Evolutionary conservation across 2,113 vertebrate genomes (phyloP).

Genomic region (Polypterus bichir): DNA sequence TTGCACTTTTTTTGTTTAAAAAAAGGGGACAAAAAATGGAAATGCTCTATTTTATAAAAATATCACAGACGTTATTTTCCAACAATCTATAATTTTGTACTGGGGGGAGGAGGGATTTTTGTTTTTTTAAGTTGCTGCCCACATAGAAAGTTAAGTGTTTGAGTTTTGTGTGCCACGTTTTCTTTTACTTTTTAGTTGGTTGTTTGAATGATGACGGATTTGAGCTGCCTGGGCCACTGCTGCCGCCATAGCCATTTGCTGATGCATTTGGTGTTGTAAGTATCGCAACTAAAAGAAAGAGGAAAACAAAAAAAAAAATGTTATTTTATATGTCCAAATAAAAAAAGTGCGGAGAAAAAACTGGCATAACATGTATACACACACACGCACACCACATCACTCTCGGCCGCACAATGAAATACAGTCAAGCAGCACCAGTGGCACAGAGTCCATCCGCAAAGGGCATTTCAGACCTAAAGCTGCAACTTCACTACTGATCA

Average conservation of each 20-base stretch:
- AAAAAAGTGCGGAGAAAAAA: too few relatives aligned
- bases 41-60: too few relatives aligned
- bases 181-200: constrained; percentile 89
- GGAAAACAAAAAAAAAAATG: constrained; percentile 26
- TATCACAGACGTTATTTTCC: too few relatives aligned
- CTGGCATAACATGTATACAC: too few relatives aligned
- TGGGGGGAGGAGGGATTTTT: background rate
- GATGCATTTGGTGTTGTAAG: constrained; percentile 92
- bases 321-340: constrained; percentile 13
- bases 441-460: constrained; percentile 45
- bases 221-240: constrained; percentile 56
- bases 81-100: too few relatives aligned
- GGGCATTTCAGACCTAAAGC: constrained; percentile 14
- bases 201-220: constrained; percentile 74
- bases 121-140: too few relatives aligned
- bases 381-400: too few relatives aligned
- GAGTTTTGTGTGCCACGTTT: constrained; percentile 65
- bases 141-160: constrained; percentile 23
- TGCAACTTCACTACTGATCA: too few relatives aligned
- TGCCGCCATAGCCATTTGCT: constrained; percentile 77
- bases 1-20: too few relatives aligned
- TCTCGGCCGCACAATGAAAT: constrained; percentile 14
- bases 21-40: too few relatives aligned
- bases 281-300: constrained; percentile 73
- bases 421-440: constrained; percentile 59